Conservation (phyloP, 2,797 vertebrate species). For the Scyliorhinus canicula region DNA sequence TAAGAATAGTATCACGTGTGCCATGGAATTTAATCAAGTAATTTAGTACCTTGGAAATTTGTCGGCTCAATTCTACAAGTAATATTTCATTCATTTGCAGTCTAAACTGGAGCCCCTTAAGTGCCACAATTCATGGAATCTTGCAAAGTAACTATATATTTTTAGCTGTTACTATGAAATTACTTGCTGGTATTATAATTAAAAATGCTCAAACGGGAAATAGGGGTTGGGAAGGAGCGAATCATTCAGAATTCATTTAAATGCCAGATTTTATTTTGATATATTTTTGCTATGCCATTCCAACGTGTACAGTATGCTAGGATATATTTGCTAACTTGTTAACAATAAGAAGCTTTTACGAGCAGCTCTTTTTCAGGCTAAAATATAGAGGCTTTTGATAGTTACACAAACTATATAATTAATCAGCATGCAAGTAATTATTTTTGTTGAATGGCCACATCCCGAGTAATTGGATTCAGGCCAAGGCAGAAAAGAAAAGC, state of each 20-base stretch:
- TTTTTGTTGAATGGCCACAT: conserved; percentile 16
- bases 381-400: conserved; percentile 1
- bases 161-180: neutral
- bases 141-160: neutral
- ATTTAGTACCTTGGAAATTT: neutral
- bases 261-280: neutral
- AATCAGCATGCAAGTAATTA: conserved; percentile 31
- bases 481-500: neutral
- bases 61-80: neutral
- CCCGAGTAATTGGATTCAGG: conserved; percentile 20
- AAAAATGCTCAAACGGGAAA: neutral
- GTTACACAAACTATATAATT: neutral
- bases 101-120: neutral
- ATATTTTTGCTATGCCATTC: neutral
- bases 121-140: neutral
- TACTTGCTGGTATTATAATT: neutral
- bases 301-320: neutral
- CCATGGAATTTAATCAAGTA: neutral
- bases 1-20: neutral
- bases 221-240: neutral
- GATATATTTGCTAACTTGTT: neutral
- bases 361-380: neutral
- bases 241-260: neutral
- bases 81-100: neutral
- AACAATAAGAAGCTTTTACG: neutral